These are phyloP conservation scores for Cataglyphis altisquamis DNA, from an alignment of 2,888 invertebrate genomes.

Conservation along the genomic window DNA sequence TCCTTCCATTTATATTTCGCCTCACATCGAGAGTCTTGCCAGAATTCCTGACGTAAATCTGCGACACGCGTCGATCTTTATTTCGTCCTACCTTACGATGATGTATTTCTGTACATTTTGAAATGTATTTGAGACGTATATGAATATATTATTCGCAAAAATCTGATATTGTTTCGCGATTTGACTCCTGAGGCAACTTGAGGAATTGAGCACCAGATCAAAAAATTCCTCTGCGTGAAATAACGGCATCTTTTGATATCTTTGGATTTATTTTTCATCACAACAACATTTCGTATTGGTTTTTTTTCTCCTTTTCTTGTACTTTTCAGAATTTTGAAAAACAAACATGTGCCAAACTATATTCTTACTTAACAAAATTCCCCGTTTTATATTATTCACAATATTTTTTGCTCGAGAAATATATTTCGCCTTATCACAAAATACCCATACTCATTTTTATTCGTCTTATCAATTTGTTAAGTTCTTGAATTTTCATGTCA, in stretches of 20 bases:
- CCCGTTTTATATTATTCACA: background rate
- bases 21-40: background rate
- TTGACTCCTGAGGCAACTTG: background rate
- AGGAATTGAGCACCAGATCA: background rate
- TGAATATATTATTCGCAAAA: background rate
- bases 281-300: background rate
- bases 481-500: background rate
- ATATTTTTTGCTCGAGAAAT: conserved; percentile 1
- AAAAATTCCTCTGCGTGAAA: background rate
- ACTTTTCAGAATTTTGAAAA: background rate
- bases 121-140: background rate
- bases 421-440: background rate
- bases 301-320: background rate
- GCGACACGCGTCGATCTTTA: conserved; percentile 5
- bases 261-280: background rate
- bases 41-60: background rate
- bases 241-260: background rate
- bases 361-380: background rate
- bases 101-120: background rate
- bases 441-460: background rate
- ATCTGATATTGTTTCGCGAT: background rate
- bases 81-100: background rate
- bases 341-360: background rate
- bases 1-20: conserved; percentile 7
- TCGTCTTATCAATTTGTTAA: conserved; percentile 21